A percentile compares a stretch with the other conserved stretches of the same genome.
Conservation (phyloP, 2,888 invertebrate species). For the Mesorhabditis spiculigera region DNA sequence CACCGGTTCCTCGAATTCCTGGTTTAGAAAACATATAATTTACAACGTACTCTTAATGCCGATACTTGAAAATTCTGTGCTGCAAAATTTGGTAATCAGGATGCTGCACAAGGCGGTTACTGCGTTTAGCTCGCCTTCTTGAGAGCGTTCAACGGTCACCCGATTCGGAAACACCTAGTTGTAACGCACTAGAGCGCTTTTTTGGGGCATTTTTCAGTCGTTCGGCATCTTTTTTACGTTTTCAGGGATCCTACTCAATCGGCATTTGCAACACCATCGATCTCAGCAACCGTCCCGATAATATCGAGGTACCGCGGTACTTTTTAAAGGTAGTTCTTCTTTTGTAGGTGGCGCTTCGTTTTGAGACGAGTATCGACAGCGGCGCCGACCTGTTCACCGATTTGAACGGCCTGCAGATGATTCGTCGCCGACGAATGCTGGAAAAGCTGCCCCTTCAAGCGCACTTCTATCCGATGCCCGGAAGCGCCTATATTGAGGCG, state of each 20-base stretch:
- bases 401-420: slow-evolving; percentile 69
- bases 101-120: no score
- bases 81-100: no score
- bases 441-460: slow-evolving; percentile 88
- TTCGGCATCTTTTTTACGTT: no score
- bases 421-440: slow-evolving; percentile 77
- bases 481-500: slow-evolving; percentile 75
- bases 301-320: not conserved
- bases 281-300: not conserved
- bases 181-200: no score
- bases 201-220: no score
- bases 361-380: slow-evolving; percentile 60
- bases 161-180: no score
- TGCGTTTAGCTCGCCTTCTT: no score
- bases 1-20: no score
- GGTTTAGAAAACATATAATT: no score
- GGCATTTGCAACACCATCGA: not conserved
- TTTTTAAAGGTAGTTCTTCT: slow-evolving; percentile 10
- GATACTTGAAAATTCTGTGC: no score
- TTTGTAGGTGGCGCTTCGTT: slow-evolving; percentile 35
- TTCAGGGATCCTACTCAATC: not conserved
- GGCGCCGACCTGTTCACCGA: slow-evolving; percentile 58
- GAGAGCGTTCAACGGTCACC: no score
- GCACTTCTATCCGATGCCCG: slow-evolving; percentile 90
- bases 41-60: no score